phyloP scores from a whole-genome alignment of 2,113 vertebrate genomes.

The Oncorhynchus clarkii region DNA sequence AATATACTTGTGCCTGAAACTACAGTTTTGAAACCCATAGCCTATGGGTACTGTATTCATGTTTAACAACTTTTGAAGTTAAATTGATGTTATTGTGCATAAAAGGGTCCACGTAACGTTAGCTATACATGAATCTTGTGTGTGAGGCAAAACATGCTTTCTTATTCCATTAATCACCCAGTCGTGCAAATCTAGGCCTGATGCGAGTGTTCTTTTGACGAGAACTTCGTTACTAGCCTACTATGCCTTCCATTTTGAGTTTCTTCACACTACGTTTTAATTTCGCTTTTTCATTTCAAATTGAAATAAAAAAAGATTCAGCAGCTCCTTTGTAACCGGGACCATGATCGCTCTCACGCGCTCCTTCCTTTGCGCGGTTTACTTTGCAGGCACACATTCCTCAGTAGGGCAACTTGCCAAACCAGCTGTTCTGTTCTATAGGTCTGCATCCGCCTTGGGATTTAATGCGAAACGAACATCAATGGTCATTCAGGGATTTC shows the following conservation, averaged over 20 bases:
- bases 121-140: too few relatives aligned
- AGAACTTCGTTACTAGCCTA: too few relatives aligned
- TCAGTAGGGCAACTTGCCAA: conserved; percentile 64
- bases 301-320: conserved; percentile 47
- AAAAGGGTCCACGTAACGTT: too few relatives aligned
- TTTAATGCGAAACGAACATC: conserved; percentile 42
- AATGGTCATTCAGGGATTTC: conserved; percentile 1
- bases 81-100: too few relatives aligned
- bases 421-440: conserved; percentile 72
- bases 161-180: too few relatives aligned
- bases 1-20: too few relatives aligned
- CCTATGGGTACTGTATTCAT: too few relatives aligned
- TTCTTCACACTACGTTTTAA: not conserved
- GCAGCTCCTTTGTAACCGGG: conserved; percentile 44
- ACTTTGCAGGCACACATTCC: conserved; percentile 68
- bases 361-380: conserved; percentile 55
- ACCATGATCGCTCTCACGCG: conserved; percentile 27
- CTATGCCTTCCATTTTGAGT: not conserved
- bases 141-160: too few relatives aligned
- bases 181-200: too few relatives aligned
- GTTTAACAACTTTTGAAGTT: too few relatives aligned
- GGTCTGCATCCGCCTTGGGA: conserved; percentile 58
- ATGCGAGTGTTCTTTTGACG: too few relatives aligned
- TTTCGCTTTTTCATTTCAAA: conserved; percentile 38
- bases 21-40: too few relatives aligned